Conservation (phyloP, 2,113 vertebrate genomes). For the Aplodontia rufa region DNA sequence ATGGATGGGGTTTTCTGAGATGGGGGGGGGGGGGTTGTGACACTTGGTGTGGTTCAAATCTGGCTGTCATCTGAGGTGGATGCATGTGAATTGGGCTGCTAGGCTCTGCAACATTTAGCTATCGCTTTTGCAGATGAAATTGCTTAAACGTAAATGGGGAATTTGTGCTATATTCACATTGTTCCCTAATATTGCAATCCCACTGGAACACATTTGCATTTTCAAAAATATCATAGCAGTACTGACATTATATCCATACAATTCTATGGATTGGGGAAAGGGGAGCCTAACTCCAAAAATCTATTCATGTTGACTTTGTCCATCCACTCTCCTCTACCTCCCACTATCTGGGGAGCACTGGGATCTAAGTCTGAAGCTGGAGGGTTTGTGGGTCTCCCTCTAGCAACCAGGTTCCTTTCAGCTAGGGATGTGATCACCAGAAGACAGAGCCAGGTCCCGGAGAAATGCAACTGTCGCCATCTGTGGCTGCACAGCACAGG, state of each 20-base stretch:
- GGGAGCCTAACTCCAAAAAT: background rate
- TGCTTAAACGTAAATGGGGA: background rate
- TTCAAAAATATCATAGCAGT: background rate
- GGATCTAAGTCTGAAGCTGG: background rate
- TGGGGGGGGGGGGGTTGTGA: background rate
- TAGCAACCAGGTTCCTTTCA: background rate
- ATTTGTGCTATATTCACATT: background rate
- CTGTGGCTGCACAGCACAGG: background rate
- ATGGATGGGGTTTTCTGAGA: too few species aligned
- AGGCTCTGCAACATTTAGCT: background rate
- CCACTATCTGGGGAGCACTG: background rate
- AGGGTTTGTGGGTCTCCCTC: background rate
- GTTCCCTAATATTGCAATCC: background rate
- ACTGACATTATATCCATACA: background rate
- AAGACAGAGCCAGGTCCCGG: background rate
- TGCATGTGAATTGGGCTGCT: background rate
- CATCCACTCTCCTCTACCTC: background rate
- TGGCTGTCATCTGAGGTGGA: background rate
- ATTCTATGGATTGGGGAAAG: background rate
- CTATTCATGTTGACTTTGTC: background rate
- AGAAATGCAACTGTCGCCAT: background rate
- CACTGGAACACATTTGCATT: background rate
- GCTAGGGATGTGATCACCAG: background rate
- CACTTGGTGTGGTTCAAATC: background rate
- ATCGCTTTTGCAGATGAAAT: background rate